phyloP scores from a whole-genome alignment of 2,797 vertebrate genomes.

The Eulemur rubriventer region DNA sequence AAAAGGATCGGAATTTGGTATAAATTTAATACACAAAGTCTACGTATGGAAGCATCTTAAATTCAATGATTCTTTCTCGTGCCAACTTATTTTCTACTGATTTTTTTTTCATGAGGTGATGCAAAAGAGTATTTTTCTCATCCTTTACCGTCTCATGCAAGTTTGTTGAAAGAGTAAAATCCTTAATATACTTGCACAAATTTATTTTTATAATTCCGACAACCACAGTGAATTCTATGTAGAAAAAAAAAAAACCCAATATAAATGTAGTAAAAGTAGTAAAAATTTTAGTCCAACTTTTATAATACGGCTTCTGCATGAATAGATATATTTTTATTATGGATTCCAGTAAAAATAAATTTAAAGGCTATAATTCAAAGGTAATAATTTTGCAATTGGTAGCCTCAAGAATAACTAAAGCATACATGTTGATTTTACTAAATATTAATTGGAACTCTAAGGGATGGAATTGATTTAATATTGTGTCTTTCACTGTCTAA shows the following conservation, averaged over 20 bases:
- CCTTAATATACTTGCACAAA: background rate
- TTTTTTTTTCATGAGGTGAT: background rate
- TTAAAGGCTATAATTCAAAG: background rate
- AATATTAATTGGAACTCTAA: background rate
- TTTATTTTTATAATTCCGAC: background rate
- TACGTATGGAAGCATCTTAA: background rate
- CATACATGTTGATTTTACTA: background rate
- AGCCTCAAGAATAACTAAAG: background rate
- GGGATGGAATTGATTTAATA: background rate
- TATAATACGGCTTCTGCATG: background rate
- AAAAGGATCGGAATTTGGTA: background rate
- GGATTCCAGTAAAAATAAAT: background rate
- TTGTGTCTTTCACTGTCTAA: background rate
- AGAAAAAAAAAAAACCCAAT: background rate
- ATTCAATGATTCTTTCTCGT: background rate
- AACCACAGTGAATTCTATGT: background rate
- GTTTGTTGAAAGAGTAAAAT: background rate
- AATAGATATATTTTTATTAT: background rate
- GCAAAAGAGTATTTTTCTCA: background rate
- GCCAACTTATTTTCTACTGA: slow-evolving; percentile 7
- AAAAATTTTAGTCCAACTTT: background rate
- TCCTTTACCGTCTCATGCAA: background rate
- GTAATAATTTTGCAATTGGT: background rate
- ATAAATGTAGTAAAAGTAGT: background rate
- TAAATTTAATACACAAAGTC: background rate